These are phyloP conservation scores for Syrista parreyssii DNA, from an alignment of 2,888 invertebrate species.

Conservation along the genomic window DNA sequence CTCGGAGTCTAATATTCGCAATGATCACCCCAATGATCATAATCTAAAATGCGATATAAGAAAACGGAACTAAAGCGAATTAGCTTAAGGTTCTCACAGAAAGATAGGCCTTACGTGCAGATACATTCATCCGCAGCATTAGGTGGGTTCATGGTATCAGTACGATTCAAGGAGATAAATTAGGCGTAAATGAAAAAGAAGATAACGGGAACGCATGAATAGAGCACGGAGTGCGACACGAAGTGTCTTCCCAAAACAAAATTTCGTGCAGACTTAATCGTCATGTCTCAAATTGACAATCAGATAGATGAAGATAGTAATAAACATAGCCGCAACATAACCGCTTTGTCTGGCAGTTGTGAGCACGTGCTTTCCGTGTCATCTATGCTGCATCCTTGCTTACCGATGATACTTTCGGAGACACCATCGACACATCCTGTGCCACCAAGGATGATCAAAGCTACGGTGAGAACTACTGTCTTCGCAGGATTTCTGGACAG, in stretches of 20 bases:
- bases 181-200: slow-evolving; percentile 43
- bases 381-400: slow-evolving; percentile 23
- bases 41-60: background rate
- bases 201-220: slow-evolving; percentile 51
- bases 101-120: background rate
- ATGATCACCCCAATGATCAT: background rate
- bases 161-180: slow-evolving; percentile 12
- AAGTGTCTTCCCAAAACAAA: background rate
- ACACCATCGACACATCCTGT: slow-evolving; percentile 43
- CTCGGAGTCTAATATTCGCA: background rate
- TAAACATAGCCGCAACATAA: background rate
- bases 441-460: slow-evolving; percentile 44
- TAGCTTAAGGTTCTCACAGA: background rate
- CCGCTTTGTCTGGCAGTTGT: background rate
- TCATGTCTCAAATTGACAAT: background rate
- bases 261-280: background rate
- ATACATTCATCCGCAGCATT: background rate
- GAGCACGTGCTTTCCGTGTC: background rate
- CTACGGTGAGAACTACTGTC: slow-evolving; percentile 33
- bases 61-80: background rate
- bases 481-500: slow-evolving; percentile 28
- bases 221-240: slow-evolving; percentile 39
- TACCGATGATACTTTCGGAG: slow-evolving; percentile 59
- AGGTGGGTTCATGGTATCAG: background rate
- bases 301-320: background rate